phyloP scores from a whole-genome alignment of 2,797 vertebrate species.

The Miichthys miiuy region DNA sequence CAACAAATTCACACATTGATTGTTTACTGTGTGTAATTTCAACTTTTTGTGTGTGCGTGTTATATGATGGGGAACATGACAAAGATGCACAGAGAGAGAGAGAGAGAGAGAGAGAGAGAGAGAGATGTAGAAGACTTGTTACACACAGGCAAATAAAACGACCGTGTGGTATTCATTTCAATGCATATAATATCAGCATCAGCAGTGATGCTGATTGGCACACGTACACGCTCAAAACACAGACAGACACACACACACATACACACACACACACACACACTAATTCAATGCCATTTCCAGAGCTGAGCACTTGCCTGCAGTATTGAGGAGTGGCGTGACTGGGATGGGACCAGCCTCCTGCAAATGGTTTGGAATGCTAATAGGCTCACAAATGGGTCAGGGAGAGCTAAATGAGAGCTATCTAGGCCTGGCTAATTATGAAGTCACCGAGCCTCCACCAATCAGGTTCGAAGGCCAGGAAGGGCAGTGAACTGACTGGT shows the following conservation, averaged over 20 bases:
- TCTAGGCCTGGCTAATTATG: conserved; percentile 59
- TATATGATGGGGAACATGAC: conserved; percentile 43
- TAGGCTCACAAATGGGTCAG: conserved; percentile 68
- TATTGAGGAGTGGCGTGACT: conserved; percentile 64
- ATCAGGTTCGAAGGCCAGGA: conserved; percentile 43
- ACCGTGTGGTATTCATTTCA: conserved; percentile 60
- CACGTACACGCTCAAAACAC: conserved; percentile 4
- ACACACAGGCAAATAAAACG: conserved; percentile 49
- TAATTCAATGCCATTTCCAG: conserved; percentile 69
- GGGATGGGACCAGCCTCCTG: conserved; percentile 55
- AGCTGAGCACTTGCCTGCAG: conserved; percentile 70
- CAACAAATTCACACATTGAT: conserved; percentile 66
- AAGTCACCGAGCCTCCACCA: conserved; percentile 54
- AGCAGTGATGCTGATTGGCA: conserved; percentile 26
- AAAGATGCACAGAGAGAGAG: conserved; percentile 5
- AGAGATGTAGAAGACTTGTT: conserved; percentile 20
- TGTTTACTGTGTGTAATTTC: conserved; percentile 50
- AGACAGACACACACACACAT: neutral
- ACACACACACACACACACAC: conserved; percentile 13
- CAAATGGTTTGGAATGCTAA: conserved; percentile 73
- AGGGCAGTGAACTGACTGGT: conserved; percentile 45
- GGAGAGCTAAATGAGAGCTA: conserved; percentile 61
- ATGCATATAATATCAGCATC: conserved; percentile 52
- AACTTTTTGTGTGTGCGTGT: conserved; percentile 16
- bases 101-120: conserved; percentile 36